Evolutionary conservation across 2,113 vertebrate species (phyloP), one percentile per base, ranked within the genome.

Genomic region (Orcinus orca): DNA sequence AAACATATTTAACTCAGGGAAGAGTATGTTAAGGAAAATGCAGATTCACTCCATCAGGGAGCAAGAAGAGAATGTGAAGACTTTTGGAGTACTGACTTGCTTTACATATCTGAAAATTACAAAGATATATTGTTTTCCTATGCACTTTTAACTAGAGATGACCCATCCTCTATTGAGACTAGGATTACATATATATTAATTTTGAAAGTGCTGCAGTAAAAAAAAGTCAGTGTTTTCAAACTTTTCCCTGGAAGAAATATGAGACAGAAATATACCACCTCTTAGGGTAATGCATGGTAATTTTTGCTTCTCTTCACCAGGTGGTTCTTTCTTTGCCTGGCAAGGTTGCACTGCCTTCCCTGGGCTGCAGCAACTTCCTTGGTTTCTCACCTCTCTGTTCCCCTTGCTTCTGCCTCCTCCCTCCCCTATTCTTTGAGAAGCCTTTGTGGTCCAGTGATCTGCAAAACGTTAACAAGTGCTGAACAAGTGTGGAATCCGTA

Each of bases 401-500:
- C 26, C 14, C 23, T 55, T 38, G 2, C 9, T 73, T 5, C 33
- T 58, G n/a, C 83, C 7, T 33, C 6, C 15, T 17, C 3, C 47
- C 58, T 55, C 12, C 38, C 20, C 36, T 33, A 60, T 50, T 58
- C 76, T 29, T 71, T 68, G 38, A 79, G 65, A 79, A 41, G 79
- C 77, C 21, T 55, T 44, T 68, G 81, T 23, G 58, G 93, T 67
- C 85, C 83, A 85, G 87, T 95, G 90, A 86, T 50, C 95, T 88
- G 76, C 33, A 93, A 81, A 97, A 71, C 90, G 89, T 70, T 96
- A 97, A 94, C 73, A 93, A 92, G 70, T 70, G 38, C 44, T 85
- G 77, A 97, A 94, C 90, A 96, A 96, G 90, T 82, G 71, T 86
- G 60, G 63, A 73, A 93, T 96, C 96, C 97, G 17, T 97, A 95